Conservation (phyloP, 2,113 vertebrate species). For the Lepisosteus osseus region DNA sequence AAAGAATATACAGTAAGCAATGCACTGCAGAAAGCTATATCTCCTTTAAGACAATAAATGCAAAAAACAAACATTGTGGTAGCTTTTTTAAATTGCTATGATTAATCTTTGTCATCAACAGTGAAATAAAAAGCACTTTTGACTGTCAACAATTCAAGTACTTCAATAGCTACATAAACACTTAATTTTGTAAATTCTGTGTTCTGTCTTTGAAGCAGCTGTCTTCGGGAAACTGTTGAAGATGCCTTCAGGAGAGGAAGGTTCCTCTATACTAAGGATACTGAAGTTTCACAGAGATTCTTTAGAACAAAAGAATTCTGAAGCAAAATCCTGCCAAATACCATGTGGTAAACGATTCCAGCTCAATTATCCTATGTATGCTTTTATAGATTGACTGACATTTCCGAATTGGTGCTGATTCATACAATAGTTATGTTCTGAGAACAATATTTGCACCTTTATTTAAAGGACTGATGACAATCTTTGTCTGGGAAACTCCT, state of each 20-base stretch:
- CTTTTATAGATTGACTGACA: constrained; percentile 9
- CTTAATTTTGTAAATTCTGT: too few relatives aligned
- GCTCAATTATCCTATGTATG: constrained; percentile 1
- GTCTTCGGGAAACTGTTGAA: too few relatives aligned
- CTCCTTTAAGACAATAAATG: constrained; percentile 7
- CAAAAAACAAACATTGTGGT: too few relatives aligned
- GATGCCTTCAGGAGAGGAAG: too few relatives aligned
- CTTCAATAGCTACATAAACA: too few relatives aligned
- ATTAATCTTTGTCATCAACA: too few relatives aligned
- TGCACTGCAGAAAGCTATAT: background rate
- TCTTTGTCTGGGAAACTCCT: constrained; percentile 3
- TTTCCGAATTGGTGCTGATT: constrained; percentile 6
- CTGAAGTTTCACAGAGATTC: background rate
- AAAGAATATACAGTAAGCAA: background rate
- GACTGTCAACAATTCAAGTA: too few relatives aligned
- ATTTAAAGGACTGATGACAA: constrained; percentile 4
- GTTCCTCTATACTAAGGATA: too few relatives aligned
- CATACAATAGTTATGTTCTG: background rate
- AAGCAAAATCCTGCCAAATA: background rate
- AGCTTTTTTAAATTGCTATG: too few relatives aligned
- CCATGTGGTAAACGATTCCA: background rate
- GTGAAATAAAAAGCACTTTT: too few relatives aligned
- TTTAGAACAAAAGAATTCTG: constrained; percentile 7
- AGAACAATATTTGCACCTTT: constrained; percentile 1
- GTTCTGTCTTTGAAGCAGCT: too few relatives aligned